A percentile compares a stretch with the other conserved stretches of the same genome.
Evolutionary conservation across 2,888 invertebrate species (phyloP).

Genomic region (Chelonus formosanus): DNA sequence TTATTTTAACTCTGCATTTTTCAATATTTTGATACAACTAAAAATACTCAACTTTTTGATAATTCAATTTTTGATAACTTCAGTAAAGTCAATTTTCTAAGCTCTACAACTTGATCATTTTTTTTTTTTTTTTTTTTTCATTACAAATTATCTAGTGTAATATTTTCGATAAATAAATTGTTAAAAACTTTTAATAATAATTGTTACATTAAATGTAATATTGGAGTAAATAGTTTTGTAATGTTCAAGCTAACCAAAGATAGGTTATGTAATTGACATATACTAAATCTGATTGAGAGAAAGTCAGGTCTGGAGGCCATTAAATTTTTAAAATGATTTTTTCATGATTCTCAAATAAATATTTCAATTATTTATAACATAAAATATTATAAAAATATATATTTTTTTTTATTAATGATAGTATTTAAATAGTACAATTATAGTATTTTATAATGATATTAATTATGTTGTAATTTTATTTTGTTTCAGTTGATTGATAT

Average conservation of each 20-base stretch:
- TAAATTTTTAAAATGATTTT: conserved; percentile 6
- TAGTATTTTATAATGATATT: background rate
- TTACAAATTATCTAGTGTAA: too few species aligned
- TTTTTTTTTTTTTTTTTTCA: too few species aligned
- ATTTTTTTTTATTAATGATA: background rate
- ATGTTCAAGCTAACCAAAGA: background rate
- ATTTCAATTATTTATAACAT: background rate
- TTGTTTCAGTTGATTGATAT: conserved; percentile 18
- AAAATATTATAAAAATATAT: background rate
- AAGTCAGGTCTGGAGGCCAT: conserved; percentile 6
- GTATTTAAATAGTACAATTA: background rate
- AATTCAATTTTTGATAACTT: too few species aligned
- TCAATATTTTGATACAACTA: background rate
- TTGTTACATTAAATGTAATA: too few species aligned
- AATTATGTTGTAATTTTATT: background rate
- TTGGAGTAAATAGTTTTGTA: too few species aligned
- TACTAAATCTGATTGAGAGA: conserved; percentile 13
- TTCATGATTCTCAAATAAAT: background rate
- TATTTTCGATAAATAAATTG: too few species aligned
- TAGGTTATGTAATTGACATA: conserved; percentile 14
- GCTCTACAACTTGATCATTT: too few species aligned
- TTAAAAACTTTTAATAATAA: too few species aligned
- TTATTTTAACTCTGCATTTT: background rate
- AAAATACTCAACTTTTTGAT: too few species aligned
- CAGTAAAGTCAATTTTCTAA: too few species aligned